Base-by-base conservation (phyloP, 2,113 vertebrate species). In the Corythornis madagascariensis region DNA sequence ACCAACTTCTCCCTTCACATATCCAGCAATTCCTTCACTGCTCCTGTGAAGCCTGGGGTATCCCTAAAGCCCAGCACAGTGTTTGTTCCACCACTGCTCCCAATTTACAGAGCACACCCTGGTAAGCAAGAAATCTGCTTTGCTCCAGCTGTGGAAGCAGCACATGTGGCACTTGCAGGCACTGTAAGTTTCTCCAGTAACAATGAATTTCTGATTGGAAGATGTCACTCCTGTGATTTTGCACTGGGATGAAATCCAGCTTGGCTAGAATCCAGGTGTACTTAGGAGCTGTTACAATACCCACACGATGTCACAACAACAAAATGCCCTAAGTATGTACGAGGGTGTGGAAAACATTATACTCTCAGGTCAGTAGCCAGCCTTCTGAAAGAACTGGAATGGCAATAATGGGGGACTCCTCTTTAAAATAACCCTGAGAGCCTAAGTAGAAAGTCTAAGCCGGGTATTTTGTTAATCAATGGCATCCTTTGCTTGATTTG, bases 1-100 rank as follows among this genome's bases (percentile, higher is more conserved):
- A 25, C 18, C 56, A 52, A 8, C 14, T 63, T 42, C 2, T 10
- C 47, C 42, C 4, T 28, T 45, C 33, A 16, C 6, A 5, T 0
- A 38, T 21, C 13, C 28, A 65, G 15, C 74, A 35, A 73, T 50
- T 1, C 21, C 4, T 20, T 9, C 16, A 17, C 11, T 45, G n/a
- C 28, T 35, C 0, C 0, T 4, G 12, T 7, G 33, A 74, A 47
- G 35, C 47, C 35, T 12, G 28, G 4, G 15, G 43, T 38, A n/a
- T 22, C 43, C 45, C 48, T 31, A 48, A 42, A 59, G 1, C 2
- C 22, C 1, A 0, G 20, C 1, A 5, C 15, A 55, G 17, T 0
- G 0, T 7, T 12, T 11, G 19, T 16, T 50, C 29, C 53, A 45
- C 8, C 17, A 8, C 22, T 56, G 53, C 53, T 56, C 57, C 35